Evolutionary conservation across 2,888 invertebrate species (phyloP).

Genomic region (Ectobius pallidus): DNA sequence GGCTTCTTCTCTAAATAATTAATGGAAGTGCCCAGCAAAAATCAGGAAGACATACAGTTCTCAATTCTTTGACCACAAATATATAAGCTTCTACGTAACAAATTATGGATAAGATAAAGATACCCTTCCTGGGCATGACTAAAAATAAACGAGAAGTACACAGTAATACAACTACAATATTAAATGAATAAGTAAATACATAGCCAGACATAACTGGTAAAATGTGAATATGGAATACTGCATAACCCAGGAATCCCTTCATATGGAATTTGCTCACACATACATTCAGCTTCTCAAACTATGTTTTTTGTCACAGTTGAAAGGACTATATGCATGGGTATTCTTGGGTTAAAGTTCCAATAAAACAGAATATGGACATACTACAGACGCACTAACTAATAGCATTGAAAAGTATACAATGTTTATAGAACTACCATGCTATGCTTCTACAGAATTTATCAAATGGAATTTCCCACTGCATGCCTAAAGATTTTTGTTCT

Average conservation of each 20-base stretch:
- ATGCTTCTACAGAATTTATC: constrained; percentile 36
- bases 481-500: constrained; percentile 32
- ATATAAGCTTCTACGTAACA: constrained; percentile 43
- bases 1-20: background rate
- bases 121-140: constrained; percentile 38
- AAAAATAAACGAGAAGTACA: constrained; percentile 41
- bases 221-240: constrained; percentile 37
- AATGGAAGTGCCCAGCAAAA: constrained; percentile 37
- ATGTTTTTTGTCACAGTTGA: background rate
- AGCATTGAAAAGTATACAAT: constrained; percentile 42
- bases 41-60: constrained; percentile 44
- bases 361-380: constrained; percentile 30
- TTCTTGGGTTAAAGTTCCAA: constrained; percentile 36
- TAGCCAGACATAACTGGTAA: constrained; percentile 39
- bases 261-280: constrained; percentile 13
- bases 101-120: constrained; percentile 37
- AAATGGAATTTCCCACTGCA: constrained; percentile 37
- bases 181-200: constrained; percentile 43
- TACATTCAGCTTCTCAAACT: background rate
- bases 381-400: constrained; percentile 41
- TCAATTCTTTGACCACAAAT: constrained; percentile 41
- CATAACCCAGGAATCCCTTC: constrained; percentile 39
- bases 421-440: constrained; percentile 42
- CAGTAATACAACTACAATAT: constrained; percentile 42
- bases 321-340: constrained; percentile 23